Evolutionary conservation across 2,888 invertebrate species (phyloP), one percentile per base, ranked within the genome.

Genomic region (Netelia virgata): DNA sequence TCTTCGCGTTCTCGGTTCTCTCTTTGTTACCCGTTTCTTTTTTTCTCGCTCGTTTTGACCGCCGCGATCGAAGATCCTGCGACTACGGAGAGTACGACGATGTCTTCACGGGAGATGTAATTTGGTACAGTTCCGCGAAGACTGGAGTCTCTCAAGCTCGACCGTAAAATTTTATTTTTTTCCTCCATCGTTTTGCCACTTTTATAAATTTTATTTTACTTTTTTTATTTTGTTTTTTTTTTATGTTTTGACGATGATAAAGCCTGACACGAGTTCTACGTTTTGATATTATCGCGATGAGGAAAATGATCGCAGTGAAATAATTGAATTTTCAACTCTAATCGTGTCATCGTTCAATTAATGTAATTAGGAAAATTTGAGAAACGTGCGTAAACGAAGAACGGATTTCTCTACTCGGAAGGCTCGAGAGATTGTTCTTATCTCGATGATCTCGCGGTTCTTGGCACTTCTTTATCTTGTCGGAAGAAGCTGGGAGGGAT

Each of bases 401-500:
- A 14, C 47, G 14, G 47, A 47, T 47, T 14, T 47, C 14, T 14
- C 14, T 11, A 47, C 14, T 47, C 47, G 14, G 47, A 10, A 47
- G 18, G 41, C 18, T 20, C 18, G 14, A 11, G 68, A 16, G 16
- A 66, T 61, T 16, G 55, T 23, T 18, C n/a, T 16, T 79, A 61
- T 64, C 63, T 41, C 23, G 47, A 63, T 64, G 2, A 75, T 76
- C 55, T 63, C 50, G 64, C 6, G 43, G 41, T 74, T 61, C 53
- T 74, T 68, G 55, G 14, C 72, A 68, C 63, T 47, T 68, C 55
- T 53, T 59, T 36, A 53, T 20, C 72, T 81, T 81, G 76, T 77
- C 77, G 73, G 77, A 76, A 81, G 85, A 76, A 69, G 55, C 68
- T 59, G 57, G 59, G 43, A 47, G 66, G 50, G 74, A 66, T 61